Base-by-base conservation (phyloP, 1,140 invertebrate species). In the Parapsyche elsis region DNA sequence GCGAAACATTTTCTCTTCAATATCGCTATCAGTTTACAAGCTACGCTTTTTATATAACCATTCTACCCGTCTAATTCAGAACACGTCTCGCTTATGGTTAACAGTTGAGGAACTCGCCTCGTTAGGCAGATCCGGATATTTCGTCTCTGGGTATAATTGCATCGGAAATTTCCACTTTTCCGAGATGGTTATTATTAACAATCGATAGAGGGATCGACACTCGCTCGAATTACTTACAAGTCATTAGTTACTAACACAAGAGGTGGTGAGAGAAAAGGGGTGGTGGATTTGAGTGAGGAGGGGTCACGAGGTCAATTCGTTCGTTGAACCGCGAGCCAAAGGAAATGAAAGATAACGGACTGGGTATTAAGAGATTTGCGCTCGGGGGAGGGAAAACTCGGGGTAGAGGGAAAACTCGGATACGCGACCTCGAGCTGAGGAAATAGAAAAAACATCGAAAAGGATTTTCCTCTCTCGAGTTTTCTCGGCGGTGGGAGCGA, bases 341-440 rank as follows among this genome's bases (percentile, higher is more conserved):
- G 70, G 70, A 71, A 71, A 71, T 71, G 70, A 71, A 71, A 71
- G 70, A 71, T 71, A 71, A 71, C 70, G 26, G 24, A 71, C 21
- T 14, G 70, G 30, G 70, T 44, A 71, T 71, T 71, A 71, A 71
- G 38, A 71, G 70, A 21, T 71, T 71, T 71, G 26, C 26, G 26
- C 30, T 67, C 19, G 14, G 4, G 10, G 2, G 61, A 21, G 26
- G 49, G 7, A 38, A 21, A 24, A 23, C 10, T 19, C 70, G 70
- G 30, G 26, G 70, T 26, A 71, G 26, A 26, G 30, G 26, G 30
- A 71, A 71, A 71, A 38, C 9, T 53, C 49, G 49, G 16, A 53
- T 16, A 26, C 10, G 70, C 23, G 12, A 71, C 19, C 24, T 10
- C 61, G 61, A 24, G 21, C 21, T 23, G 49, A 53, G 49, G 49